Conservation (phyloP, 2,888 invertebrate genomes). For the Thysanoteuthis rhombus region DNA sequence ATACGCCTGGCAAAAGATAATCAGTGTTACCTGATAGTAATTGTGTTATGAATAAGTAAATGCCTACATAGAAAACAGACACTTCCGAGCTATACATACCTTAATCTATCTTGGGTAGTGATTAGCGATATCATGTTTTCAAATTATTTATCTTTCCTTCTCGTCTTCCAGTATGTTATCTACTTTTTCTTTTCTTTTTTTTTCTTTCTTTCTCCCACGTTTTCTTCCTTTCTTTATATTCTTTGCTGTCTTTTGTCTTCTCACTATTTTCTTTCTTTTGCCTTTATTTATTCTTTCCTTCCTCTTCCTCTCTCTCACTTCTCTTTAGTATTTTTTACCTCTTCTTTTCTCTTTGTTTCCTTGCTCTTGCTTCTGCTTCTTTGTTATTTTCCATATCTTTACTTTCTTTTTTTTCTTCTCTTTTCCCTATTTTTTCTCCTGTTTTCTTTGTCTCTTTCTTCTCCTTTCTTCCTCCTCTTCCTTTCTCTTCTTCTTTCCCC, state of each 20-base stretch:
- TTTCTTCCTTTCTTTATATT: not conserved
- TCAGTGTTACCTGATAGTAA: no score
- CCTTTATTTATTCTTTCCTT: no score
- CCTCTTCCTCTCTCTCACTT: not conserved
- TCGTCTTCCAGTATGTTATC: not conserved
- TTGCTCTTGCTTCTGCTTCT: not conserved
- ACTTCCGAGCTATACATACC: no score
- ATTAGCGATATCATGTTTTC: not conserved
- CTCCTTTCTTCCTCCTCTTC: accelerated
- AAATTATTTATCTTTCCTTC: not conserved
- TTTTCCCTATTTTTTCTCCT: not conserved
- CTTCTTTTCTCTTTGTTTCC: not conserved
- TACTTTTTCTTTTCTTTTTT: not conserved
- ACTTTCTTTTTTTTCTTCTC: not conserved
- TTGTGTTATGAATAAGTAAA: no score
- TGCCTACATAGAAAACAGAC: no score
- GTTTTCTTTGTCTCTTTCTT: accelerated
- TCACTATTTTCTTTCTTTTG: not conserved
- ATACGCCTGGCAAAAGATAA: no score
- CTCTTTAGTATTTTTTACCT: not conserved
- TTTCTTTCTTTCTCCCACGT: no score
- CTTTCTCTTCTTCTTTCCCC: accelerated
- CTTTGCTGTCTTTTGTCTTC: not conserved
- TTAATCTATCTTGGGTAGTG: not conserved
- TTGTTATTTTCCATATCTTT: no score